Evolutionary conservation across 2,113 vertebrate species (phyloP).

Genomic region (Notarius quadriscutis): DNA sequence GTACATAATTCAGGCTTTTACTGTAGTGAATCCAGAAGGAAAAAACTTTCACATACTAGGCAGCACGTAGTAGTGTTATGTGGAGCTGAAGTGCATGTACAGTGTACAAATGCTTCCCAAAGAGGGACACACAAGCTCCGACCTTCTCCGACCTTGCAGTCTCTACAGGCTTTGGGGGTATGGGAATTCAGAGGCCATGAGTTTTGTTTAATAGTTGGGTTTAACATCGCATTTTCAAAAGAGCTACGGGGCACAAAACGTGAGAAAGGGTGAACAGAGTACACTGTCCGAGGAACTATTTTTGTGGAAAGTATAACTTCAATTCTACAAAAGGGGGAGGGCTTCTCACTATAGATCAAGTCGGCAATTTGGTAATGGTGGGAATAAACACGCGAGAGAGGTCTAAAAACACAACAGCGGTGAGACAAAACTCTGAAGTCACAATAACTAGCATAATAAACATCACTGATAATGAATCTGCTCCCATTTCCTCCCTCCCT

Average conservation of each 20-base stretch:
- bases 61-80: background rate
- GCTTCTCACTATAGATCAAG: slow-evolving; percentile 37
- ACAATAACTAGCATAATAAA: slow-evolving; percentile 67
- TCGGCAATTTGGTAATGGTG: slow-evolving; percentile 57
- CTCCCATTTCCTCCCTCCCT: slow-evolving; percentile 36
- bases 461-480: slow-evolving; percentile 48
- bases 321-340: slow-evolving; percentile 21
- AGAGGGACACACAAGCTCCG: slow-evolving; percentile 61
- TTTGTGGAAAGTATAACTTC: slow-evolving; percentile 53
- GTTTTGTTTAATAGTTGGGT: slow-evolving; percentile 68
- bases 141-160: slow-evolving; percentile 71
- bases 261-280: slow-evolving; percentile 55
- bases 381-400: slow-evolving; percentile 60
- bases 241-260: slow-evolving; percentile 38
- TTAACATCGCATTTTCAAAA: slow-evolving; percentile 65
- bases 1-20: background rate
- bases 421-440: slow-evolving; percentile 52
- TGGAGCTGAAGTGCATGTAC: slow-evolving; percentile 27
- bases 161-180: slow-evolving; percentile 68
- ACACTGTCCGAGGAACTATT: slow-evolving; percentile 44
- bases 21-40: background rate
- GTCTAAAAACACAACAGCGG: slow-evolving; percentile 57
- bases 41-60: background rate
- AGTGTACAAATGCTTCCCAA: slow-evolving; percentile 64
- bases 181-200: slow-evolving; percentile 68